phyloP scores from a whole-genome alignment of 2,113 vertebrate species.

The Climacteris rufus region DNA sequence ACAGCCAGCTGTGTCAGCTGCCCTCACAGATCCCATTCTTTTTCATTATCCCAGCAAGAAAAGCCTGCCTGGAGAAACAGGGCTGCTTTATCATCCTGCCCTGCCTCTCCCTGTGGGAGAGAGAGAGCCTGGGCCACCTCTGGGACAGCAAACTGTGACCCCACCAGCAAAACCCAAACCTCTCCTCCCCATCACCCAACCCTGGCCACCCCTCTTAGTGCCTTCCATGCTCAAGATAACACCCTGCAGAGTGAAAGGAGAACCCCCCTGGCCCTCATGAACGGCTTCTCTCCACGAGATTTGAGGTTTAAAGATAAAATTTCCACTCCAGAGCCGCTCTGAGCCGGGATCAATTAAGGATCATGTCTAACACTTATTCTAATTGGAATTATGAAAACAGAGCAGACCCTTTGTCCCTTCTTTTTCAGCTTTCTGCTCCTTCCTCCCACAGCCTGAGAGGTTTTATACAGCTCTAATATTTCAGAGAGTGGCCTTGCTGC shows the following conservation, averaged over 20 bases:
- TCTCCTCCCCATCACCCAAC: neutral
- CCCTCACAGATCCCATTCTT: neutral
- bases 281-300: neutral
- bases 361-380: neutral
- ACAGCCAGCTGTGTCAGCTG: neutral
- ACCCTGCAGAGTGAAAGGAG: neutral
- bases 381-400: neutral
- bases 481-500: neutral
- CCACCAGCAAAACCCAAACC: neutral
- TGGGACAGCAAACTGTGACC: neutral
- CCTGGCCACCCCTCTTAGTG: neutral
- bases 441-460: neutral
- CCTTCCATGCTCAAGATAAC: accelerated
- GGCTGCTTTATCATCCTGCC: neutral
- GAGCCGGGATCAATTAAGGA: neutral
- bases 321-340: neutral
- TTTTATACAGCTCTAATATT: neutral
- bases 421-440: neutral
- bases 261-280: neutral
- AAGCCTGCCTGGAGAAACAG: neutral
- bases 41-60: conserved; percentile 25
- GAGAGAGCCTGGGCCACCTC: neutral
- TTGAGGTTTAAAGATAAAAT: neutral
- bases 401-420: neutral
- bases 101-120: neutral